Conservation (phyloP, 2,797 vertebrate genomes). For the Leptodactylus fallax region DNA sequence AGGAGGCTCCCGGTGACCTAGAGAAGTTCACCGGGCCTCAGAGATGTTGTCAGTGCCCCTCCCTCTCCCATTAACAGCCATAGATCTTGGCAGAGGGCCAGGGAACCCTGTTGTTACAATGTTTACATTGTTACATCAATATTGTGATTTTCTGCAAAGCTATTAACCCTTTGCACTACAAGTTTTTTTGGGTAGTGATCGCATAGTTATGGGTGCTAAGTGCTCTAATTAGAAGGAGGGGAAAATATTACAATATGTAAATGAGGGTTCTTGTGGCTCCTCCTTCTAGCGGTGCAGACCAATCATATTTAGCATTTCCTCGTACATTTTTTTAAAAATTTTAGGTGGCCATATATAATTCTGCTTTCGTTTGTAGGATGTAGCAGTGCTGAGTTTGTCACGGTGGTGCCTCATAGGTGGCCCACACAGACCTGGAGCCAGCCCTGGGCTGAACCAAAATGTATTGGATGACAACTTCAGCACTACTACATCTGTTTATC, state of each 20-base stretch:
- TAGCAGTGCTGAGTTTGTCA: no score
- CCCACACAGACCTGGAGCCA: no score
- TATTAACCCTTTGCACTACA: not conserved
- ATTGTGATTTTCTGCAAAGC: not conserved
- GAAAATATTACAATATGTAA: no score
- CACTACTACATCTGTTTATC: not conserved
- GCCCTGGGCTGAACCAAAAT: not conserved
- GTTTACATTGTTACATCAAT: conserved; percentile 11
- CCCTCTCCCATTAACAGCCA: conserved; percentile 11
- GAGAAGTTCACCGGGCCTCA: not conserved
- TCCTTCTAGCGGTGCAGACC: no score
- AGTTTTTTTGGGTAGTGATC: no score
- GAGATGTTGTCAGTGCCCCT: not conserved
- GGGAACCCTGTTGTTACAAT: not conserved
- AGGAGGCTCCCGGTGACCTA: not conserved
- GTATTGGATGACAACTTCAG: not conserved
- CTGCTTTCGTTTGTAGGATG: no score
- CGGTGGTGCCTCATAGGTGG: no score
- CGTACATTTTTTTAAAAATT: no score
- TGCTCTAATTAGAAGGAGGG: not conserved
- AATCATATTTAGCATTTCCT: not conserved
- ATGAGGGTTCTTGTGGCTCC: not conserved
- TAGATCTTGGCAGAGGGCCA: not conserved
- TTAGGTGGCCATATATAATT: no score
- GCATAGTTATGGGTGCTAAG: not conserved